These are phyloP conservation scores for Cochlearius cochlearius DNA, from an alignment of 2,113 vertebrate species.

Conservation along the genomic window DNA sequence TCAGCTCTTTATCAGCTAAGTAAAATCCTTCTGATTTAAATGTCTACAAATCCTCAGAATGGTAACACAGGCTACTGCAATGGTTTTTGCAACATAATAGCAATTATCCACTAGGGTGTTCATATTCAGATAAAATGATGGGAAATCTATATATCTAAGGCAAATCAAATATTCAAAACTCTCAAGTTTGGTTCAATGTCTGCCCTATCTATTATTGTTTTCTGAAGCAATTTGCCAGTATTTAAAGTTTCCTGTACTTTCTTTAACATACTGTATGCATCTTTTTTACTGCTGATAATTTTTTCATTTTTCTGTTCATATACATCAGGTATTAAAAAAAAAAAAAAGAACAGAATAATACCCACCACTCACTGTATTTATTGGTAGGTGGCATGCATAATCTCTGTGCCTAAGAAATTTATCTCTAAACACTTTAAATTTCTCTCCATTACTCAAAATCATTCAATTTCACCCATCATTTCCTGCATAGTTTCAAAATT, in stretches of 20 bases:
- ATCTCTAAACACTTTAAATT: constrained; percentile 36
- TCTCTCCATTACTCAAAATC: constrained; percentile 42
- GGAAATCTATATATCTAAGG: not conserved
- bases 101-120: not conserved
- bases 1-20: not conserved
- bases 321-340: not conserved
- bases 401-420: constrained; percentile 16
- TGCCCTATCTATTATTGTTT: not conserved
- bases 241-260: not conserved
- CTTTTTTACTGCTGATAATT: not conserved
- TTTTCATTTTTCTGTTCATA: not conserved
- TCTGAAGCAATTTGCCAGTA: not conserved
- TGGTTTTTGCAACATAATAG: not conserved
- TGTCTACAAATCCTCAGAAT: not conserved
- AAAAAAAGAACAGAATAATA: not conserved
- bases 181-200: not conserved
- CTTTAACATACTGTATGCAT: not conserved
- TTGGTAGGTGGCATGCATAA: not conserved
- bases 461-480: constrained; percentile 58
- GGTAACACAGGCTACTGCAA: not conserved
- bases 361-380: not conserved
- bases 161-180: not conserved
- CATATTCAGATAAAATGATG: not conserved
- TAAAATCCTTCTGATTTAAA: not conserved
- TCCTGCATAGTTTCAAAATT: constrained; percentile 20